phyloP scores from a whole-genome alignment of 2,797 vertebrate species.

The Spinibarbus caldwelli region DNA sequence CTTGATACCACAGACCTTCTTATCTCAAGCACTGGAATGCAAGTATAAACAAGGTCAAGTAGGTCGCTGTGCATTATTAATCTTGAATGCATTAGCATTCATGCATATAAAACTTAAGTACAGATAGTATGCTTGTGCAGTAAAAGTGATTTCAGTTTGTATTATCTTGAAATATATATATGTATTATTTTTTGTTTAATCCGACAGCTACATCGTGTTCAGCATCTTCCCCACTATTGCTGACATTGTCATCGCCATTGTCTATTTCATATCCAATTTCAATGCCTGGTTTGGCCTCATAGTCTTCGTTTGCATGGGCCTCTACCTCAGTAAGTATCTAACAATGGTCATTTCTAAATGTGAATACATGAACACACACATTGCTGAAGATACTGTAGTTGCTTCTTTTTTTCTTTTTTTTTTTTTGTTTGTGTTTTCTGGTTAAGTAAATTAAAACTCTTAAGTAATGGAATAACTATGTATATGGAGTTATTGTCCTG shows the following conservation, averaged over 20 bases:
- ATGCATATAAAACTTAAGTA: not conserved
- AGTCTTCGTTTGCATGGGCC: constrained; percentile 91
- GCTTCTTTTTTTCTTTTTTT: not conserved
- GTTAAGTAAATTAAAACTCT: not conserved
- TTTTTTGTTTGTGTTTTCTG: not conserved
- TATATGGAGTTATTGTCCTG: not conserved
- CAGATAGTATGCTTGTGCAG: not conserved
- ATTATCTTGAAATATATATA: not conserved
- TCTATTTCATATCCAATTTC: constrained; percentile 91
- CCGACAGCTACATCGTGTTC: constrained; percentile 93
- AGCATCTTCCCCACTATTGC: constrained; percentile 92
- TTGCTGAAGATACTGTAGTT: not conserved
- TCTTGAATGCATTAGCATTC: not conserved
- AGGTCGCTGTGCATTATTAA: not conserved
- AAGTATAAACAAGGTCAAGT: not conserved
- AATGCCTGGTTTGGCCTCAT: constrained; percentile 98
- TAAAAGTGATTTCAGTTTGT: not conserved
- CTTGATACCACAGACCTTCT: not conserved
- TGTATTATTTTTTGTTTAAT: not conserved
- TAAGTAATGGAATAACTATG: not conserved
- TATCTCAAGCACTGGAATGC: not conserved
- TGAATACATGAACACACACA: not conserved
- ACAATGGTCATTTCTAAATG: not conserved
- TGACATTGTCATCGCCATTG: constrained; percentile 90
- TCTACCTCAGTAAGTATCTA: constrained; percentile 90